Conservation (phyloP, 2,888 invertebrate species). For the Dusona sp. region DNA sequence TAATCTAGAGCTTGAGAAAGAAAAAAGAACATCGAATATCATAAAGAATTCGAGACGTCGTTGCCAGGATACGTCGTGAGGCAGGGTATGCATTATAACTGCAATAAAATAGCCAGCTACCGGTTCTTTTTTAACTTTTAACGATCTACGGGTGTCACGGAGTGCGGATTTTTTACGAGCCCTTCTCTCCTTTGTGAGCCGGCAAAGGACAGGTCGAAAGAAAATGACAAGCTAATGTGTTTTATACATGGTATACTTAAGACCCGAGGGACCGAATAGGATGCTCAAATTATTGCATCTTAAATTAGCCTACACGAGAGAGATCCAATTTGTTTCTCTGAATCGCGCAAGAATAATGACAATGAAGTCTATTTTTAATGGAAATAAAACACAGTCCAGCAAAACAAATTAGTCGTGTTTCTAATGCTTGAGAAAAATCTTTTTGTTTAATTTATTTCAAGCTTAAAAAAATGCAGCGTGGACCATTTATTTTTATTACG, state of each 20-base stretch:
- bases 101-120: conserved; percentile 61
- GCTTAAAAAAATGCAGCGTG: not conserved
- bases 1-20: conserved; percentile 36
- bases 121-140: conserved; percentile 63
- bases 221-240: conserved; percentile 53
- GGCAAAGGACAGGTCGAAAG: conserved; percentile 17
- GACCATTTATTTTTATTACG: not conserved
- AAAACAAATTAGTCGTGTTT: not conserved
- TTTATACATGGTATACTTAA: conserved; percentile 40
- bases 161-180: conserved; percentile 57
- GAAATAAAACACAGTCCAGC: not conserved
- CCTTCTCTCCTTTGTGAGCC: conserved; percentile 10
- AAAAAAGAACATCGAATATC: not conserved
- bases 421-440: not conserved
- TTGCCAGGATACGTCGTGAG: conserved; percentile 6
- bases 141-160: conserved; percentile 66
- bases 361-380: not conserved
- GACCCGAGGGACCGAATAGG: conserved; percentile 11
- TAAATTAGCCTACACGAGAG: conserved; percentile 1
- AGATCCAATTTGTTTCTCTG: conserved; percentile 7
- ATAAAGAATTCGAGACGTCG: conserved; percentile 17
- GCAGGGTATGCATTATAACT: conserved; percentile 13
- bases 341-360: not conserved
- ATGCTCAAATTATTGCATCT: conserved; percentile 28
- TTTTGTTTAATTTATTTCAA: not conserved